Base-by-base conservation (phyloP, 53 echinoderm and acorn worm genomes). In the Pentamera pediparva region DNA sequence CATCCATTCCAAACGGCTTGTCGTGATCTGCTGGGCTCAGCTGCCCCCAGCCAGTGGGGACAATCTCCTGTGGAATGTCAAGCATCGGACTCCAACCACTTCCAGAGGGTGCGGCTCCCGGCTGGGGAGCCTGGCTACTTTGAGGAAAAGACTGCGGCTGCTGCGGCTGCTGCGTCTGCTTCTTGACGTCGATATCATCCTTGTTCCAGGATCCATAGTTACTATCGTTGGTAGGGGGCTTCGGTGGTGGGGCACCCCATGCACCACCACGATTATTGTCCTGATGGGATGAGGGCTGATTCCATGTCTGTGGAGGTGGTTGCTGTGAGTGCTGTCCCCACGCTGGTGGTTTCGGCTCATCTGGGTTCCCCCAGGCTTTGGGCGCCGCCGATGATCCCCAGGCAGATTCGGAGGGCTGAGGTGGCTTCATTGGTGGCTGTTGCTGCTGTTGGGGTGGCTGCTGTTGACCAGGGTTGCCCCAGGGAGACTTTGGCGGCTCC, bases 31-130 rank as follows among this genome's bases (percentile, higher is more conserved):
- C 56, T 19, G 70, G 78, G n/a, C 81, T 69, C 32, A 70, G 58
- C 38, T 85, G 86, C 37, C 91, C 98, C 98, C 98, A 98, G 57
- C 98, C 98, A 47, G 88, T 98, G 41, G 92, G 70, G 12, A 92
- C 85, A 18, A 85, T 92, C 50, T 86, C 80, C 52, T 80, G 86
- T 74, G 86, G 80, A 39, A 62, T 65, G 47, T 81, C 65, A 19
- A 83, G 38, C 37, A 50, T 69, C 48, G 77, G 78, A 13, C 37
- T 43, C 56, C 55, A 55, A 39, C 69, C 80, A 27, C 75, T 67
- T 63, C 75, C 38, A 38, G 72, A 10, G 49, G 85, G 76, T 74
- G 78, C 62, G 75, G 85, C 26, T n/a, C n/a, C n/a, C n/a, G n/a
- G n/a, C 58, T 57, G 26, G 19, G 37, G 65, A 25, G 63, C 15